These are phyloP conservation scores for Cistogaster globosa DNA, from an alignment of 2,888 invertebrate species.

Conservation along the genomic window DNA sequence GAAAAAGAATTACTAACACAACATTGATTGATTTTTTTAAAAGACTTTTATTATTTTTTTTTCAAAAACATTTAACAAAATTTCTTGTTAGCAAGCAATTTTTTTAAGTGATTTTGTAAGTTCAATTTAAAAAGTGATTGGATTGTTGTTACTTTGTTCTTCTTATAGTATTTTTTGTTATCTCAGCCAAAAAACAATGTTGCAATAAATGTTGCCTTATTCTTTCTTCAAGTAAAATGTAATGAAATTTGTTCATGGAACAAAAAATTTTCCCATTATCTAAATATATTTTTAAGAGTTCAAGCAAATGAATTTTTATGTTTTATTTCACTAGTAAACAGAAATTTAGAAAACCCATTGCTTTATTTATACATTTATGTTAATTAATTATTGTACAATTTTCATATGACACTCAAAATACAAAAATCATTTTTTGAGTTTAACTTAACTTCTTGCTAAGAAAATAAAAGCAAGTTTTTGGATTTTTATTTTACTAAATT, in stretches of 20 bases:
- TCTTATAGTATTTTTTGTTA: conserved; percentile 1
- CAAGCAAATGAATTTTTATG: conserved; percentile 18
- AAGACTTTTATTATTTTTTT: no score
- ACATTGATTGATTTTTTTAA: no score
- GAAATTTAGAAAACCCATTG: not conserved
- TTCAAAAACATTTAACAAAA: not conserved
- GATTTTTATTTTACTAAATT: no score
- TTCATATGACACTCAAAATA: no score
- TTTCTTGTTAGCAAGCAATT: not conserved
- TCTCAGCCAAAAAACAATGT: conserved; percentile 31
- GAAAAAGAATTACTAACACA: no score
- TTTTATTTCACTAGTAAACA: not conserved
- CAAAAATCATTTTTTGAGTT: no score
- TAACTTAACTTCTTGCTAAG: no score
- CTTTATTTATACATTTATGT: no score
- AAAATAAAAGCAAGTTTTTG: no score
- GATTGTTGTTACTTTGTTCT: not conserved
- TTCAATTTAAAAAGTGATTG: conserved; percentile 51
- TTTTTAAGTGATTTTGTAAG: conserved; percentile 29
- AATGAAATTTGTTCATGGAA: no score
- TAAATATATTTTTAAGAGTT: conserved; percentile 20
- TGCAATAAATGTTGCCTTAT: conserved; percentile 25
- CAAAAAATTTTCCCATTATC: conserved; percentile 4
- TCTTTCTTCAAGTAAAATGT: not conserved
- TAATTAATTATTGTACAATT: no score